These are phyloP conservation scores for Drosophila triauraria DNA, from an alignment of 1,140 invertebrate species.

Conservation along the genomic window DNA sequence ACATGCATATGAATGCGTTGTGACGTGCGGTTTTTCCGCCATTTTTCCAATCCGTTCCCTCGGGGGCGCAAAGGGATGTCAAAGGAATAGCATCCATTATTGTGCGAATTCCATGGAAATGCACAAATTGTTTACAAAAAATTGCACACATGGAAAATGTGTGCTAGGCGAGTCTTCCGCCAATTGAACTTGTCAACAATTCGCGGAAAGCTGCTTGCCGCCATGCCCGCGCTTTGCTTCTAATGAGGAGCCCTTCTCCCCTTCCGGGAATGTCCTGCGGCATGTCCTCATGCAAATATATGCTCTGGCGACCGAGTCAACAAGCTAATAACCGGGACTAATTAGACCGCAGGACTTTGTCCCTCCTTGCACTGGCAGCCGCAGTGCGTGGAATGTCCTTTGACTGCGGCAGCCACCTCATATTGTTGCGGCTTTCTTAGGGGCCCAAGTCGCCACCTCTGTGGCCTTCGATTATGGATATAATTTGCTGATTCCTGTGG, in stretches of 20 bases:
- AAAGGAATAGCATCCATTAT: background rate
- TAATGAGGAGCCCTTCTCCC: too few species aligned
- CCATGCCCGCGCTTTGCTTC: too few species aligned
- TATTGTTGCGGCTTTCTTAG: background rate
- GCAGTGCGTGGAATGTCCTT: background rate
- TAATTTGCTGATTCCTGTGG: conserved; percentile 5
- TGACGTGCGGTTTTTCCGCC: background rate
- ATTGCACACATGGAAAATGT: background rate
- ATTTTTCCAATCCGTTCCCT: background rate
- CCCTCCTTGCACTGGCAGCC: background rate
- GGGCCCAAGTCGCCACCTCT: background rate
- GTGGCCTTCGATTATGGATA: conserved; percentile 11
- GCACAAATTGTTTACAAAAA: background rate
- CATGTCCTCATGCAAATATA: conserved; percentile 4
- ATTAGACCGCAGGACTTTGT: conserved; percentile 10
- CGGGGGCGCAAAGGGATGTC: background rate
- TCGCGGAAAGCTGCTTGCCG: too few species aligned
- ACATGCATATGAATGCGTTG: background rate
- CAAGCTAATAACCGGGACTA: conserved; percentile 5
- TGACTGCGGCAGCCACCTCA: background rate
- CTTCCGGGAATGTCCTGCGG: background rate
- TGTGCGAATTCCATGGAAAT: background rate
- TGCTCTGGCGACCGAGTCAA: background rate
- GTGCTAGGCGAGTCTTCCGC: background rate
- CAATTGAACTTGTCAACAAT: conserved; percentile 3